Evolutionary conservation across 2,113 vertebrate genomes (phyloP), one percentile per base, ranked within the genome.

Genomic region (Phoenicopterus ruber): DNA sequence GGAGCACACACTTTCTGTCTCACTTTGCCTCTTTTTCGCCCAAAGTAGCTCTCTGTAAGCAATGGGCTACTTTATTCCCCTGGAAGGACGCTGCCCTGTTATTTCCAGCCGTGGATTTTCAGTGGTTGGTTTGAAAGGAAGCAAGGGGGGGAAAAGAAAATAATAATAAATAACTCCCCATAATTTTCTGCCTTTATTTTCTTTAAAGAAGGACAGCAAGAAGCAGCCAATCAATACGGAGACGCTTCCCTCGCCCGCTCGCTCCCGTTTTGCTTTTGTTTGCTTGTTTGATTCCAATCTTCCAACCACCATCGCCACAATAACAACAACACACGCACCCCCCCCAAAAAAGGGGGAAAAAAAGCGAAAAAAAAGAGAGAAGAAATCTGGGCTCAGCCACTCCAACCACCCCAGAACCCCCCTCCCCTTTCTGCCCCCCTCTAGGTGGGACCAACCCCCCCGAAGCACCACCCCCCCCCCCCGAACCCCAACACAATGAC

Each of bases 231-330:
- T 82, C 65, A 59, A 88, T 67, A 50, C 26, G 57, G 67, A 85
- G 70, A 17, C 32, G 28, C 32, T 82, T 66, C 87, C 87, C 79
- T 88, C 57, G 29, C 73, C n/a, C 28, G 47, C 74, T 90, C 55
- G 61, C n/a, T 72, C 77, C 90, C 70, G 71, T 73, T 67, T 84
- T 88, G 77, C 86, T 95, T 95, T 91, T 93, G 94, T 95, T 88
- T 93, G 86, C 91, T 63, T 70, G 86, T 58, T 86, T 62, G 86
- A 19, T 49, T 13, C 57, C 86, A 15, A 52, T 57, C 71, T 93
- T 6, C 78, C 87, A 44, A 54, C 78, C 87, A 76, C 65, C 81
- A 61, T 1, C 86, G 28, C 78, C 86, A 93, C 82, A 81, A 88
- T 17, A 88, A 91, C 86, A 79, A 69, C 79, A 87, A 17, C 57